These are phyloP conservation scores for Peromyscus nudipes DNA, from an alignment of 2,797 vertebrate genomes.

Conservation along the genomic window DNA sequence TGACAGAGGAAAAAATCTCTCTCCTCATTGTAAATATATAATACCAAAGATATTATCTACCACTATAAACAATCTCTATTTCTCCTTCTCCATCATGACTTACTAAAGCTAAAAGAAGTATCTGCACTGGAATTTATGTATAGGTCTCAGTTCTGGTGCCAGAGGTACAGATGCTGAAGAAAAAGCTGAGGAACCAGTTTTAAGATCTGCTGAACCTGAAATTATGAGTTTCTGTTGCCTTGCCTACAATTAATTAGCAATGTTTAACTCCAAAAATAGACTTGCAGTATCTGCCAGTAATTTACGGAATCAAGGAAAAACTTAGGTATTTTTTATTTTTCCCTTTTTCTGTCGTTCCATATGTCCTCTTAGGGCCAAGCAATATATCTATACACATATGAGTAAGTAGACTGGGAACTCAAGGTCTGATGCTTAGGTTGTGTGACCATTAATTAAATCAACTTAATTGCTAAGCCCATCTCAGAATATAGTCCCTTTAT, in stretches of 20 bases:
- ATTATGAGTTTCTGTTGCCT: slow-evolving; percentile 52
- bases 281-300: slow-evolving; percentile 65
- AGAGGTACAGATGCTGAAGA: slow-evolving; percentile 3
- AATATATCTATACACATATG: background rate
- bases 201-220: slow-evolving; percentile 67
- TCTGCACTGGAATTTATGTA: background rate
- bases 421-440: slow-evolving; percentile 22
- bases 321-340: background rate
- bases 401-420: slow-evolving; percentile 51
- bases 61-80: slow-evolving; percentile 4
- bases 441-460: background rate
- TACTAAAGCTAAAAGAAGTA: background rate
- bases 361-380: background rate
- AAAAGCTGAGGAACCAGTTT: slow-evolving; percentile 55
- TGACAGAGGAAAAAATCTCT: background rate
- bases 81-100: background rate
- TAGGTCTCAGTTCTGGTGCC: background rate
- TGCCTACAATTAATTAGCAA: slow-evolving; percentile 74
- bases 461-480: background rate
- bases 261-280: slow-evolving; percentile 77
- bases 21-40: background rate
- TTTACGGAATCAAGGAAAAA: slow-evolving; percentile 62
- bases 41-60: background rate
- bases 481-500: background rate
- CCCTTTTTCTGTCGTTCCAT: background rate